Evolutionary conservation across 64 coral and sea anemone species (phyloP).

Genomic region (Porites lutea): DNA sequence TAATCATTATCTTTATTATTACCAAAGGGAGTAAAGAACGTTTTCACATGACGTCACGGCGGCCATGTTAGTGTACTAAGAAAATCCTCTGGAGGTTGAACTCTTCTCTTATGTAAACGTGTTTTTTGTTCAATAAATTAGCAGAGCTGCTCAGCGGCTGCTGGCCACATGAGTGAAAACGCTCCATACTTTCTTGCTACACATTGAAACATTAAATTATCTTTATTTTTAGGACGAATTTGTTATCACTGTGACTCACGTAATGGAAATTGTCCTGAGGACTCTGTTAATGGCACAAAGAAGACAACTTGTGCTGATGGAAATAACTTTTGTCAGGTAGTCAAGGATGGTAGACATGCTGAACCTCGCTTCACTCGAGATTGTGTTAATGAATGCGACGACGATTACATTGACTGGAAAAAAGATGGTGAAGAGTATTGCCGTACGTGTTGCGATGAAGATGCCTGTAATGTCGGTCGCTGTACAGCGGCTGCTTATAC

Average conservation of each 20-base stretch:
- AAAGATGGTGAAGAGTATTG: conserved; percentile 39
- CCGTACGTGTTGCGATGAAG: conserved; percentile 17
- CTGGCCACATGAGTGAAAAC: too few species aligned
- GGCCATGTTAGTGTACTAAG: too few species aligned
- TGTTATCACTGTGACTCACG: conserved; percentile 43
- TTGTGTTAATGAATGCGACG: conserved; percentile 33
- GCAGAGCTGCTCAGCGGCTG: too few species aligned
- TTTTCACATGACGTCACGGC: too few species aligned
- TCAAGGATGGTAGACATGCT: conserved; percentile 35
- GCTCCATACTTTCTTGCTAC: too few species aligned
- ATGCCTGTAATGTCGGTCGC: conserved; percentile 24
- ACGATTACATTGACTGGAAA: conserved; percentile 10
- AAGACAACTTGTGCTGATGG: conserved; percentile 1
- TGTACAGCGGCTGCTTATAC: neutral
- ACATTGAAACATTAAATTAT: too few species aligned
- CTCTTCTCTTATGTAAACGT: too few species aligned
- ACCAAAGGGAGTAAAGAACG: too few species aligned
- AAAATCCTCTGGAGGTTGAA: too few species aligned
- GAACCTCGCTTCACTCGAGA: conserved; percentile 17
- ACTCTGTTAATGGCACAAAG: conserved; percentile 29
- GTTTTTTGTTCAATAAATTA: too few species aligned
- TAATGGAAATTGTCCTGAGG: conserved; percentile 1
- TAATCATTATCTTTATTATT: too few species aligned
- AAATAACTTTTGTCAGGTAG: conserved; percentile 22
- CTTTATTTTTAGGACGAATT: neutral